Conservation (phyloP, 2,797 vertebrate genomes). For the Ara ararauna region DNA sequence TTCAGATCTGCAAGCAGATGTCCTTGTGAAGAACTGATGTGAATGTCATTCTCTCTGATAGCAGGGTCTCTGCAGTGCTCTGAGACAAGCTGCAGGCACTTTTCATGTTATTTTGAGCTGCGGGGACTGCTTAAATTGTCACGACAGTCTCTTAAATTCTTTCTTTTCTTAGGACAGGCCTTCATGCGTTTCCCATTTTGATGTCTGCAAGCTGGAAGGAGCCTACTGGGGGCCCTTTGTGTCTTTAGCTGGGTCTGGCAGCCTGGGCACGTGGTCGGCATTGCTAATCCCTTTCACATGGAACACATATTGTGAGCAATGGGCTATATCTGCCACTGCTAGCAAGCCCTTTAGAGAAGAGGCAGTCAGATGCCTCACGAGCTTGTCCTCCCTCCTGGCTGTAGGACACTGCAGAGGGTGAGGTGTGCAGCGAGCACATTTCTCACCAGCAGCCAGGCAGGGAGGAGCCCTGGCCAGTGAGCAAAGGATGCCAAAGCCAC, state of each 20-base stretch:
- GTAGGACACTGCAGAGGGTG: not conserved
- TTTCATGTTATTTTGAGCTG: not conserved
- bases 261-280: not conserved
- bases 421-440: not conserved
- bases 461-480: not conserved
- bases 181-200: not conserved
- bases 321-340: not conserved
- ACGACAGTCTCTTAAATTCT: not conserved
- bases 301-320: not conserved
- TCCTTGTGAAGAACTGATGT: not conserved
- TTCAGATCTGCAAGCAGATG: not conserved
- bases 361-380: not conserved
- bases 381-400: not conserved
- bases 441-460: not conserved
- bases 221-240: not conserved
- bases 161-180: not conserved
- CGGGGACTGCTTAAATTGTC: not conserved
- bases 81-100: not conserved
- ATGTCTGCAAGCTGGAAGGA: not conserved
- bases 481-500: not conserved
- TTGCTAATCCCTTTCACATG: not conserved
- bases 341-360: not conserved
- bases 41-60: not conserved
- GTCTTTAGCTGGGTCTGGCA: not conserved
- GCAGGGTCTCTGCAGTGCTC: not conserved